Percentiles rank a stretch among this genome's conserved stretches.
Evolutionary conservation across 2,888 invertebrate genomes (phyloP).

Genomic region (Phyllotreta cruciferae): DNA sequence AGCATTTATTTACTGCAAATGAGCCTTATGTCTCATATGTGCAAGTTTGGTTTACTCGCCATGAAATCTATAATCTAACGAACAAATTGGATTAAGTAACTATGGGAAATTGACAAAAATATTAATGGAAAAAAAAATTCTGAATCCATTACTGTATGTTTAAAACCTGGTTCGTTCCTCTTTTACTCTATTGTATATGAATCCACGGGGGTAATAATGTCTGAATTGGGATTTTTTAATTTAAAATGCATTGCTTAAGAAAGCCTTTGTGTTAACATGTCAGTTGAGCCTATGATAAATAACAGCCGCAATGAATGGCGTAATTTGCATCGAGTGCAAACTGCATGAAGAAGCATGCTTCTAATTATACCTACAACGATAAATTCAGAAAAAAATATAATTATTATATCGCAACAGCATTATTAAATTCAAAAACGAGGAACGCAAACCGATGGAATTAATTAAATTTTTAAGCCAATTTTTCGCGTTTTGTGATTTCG

Average conservation of each 20-base stretch:
- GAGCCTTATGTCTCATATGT: too few species aligned
- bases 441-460: too few species aligned
- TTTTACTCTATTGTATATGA: constrained; percentile 13
- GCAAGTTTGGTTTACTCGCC: too few species aligned
- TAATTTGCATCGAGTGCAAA: constrained; percentile 5
- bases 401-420: not conserved
- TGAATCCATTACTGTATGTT: not conserved
- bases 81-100: too few species aligned
- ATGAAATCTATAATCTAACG: too few species aligned
- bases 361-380: not conserved
- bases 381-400: not conserved
- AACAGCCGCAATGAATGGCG: not conserved
- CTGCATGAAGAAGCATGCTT: not conserved
- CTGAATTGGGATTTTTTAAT: constrained; percentile 1
- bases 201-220: constrained; percentile 13
- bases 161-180: not conserved
- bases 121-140: too few species aligned
- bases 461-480: not conserved
- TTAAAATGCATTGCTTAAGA: constrained; percentile 10
- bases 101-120: too few species aligned
- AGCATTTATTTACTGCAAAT: constrained; percentile 2
- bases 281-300: not conserved
- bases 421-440: too few species aligned
- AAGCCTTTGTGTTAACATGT: not conserved
- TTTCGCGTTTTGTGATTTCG: constrained; percentile 1